Conservation (phyloP, 2,797 vertebrate genomes). For the Antennarius maculatus region DNA sequence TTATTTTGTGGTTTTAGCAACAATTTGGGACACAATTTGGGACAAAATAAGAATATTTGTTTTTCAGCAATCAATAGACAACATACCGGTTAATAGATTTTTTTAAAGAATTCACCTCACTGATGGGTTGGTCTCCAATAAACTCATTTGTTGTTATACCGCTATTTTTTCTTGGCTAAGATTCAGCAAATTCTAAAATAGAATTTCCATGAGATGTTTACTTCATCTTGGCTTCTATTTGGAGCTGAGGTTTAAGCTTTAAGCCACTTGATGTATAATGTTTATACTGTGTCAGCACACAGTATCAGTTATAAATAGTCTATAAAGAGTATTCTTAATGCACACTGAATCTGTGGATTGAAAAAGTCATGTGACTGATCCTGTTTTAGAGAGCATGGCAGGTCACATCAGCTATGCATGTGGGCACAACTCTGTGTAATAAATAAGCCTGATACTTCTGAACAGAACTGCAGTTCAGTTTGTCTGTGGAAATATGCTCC, state of each 20-base stretch:
- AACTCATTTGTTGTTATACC: neutral
- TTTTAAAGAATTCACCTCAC: too few species aligned
- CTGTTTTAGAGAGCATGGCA: slow-evolving; percentile 31
- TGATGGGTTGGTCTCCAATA: too few species aligned
- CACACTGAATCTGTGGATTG: slow-evolving; percentile 11
- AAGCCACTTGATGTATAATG: slow-evolving; percentile 9
- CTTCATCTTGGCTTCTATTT: slow-evolving; percentile 17
- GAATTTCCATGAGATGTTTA: neutral
- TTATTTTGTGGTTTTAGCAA: neutral
- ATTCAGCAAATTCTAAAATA: neutral
- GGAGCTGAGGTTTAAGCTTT: slow-evolving; percentile 5
- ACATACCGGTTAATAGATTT: neutral
- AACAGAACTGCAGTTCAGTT: slow-evolving; percentile 26
- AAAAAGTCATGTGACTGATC: slow-evolving; percentile 36
- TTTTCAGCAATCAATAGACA: neutral
- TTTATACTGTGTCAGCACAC: slow-evolving; percentile 7
- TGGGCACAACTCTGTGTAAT: slow-evolving; percentile 37
- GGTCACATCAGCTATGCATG: slow-evolving; percentile 28
- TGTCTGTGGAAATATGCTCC: slow-evolving; percentile 18
- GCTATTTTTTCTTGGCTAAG: neutral
- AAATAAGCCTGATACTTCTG: slow-evolving; percentile 42
- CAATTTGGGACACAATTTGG: neutral
- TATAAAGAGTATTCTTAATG: slow-evolving; percentile 27
- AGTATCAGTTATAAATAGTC: slow-evolving; percentile 22
- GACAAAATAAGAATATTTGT: neutral